These are phyloP conservation scores for Berghia stephanieae DNA, from an alignment of 1,140 invertebrate species.

Conservation along the genomic window DNA sequence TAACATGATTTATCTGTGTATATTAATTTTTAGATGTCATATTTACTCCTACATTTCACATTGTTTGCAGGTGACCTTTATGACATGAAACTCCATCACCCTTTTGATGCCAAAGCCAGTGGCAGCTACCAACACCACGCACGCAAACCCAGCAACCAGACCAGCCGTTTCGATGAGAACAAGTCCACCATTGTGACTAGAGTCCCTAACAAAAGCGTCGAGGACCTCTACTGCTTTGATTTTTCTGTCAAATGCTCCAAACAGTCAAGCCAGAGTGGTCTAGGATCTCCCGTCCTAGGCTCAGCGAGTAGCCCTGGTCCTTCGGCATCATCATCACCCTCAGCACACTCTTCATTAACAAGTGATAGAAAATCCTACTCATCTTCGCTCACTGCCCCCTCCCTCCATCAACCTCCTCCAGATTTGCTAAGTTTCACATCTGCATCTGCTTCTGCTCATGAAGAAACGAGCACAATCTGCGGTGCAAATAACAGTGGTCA, in stretches of 20 bases:
- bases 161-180: conserved; percentile 43
- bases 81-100: too few species aligned
- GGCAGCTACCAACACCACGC: too few species aligned
- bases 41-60: too few species aligned
- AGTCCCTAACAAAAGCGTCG: conserved; percentile 57
- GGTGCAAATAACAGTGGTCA: conserved; percentile 9
- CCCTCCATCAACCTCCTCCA: too few species aligned
- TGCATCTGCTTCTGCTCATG: not conserved
- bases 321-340: conserved; percentile 14
- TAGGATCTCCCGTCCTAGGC: conserved; percentile 19
- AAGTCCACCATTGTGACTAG: conserved; percentile 47
- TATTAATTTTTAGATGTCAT: too few species aligned
- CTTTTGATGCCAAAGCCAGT: too few species aligned
- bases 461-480: not conserved
- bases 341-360: conserved; percentile 32
- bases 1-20: too few species aligned
- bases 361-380: not conserved
- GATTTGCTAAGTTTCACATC: not conserved
- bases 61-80: too few species aligned
- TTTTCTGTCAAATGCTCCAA: too few species aligned
- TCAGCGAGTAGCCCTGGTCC: not conserved
- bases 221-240: conserved; percentile 46
- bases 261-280: too few species aligned
- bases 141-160: conserved; percentile 33
- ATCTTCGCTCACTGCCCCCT: too few species aligned